A percentile compares a stretch with the other conserved stretches of the same genome.
phyloP scores from a whole-genome alignment of 2,113 vertebrate genomes.

The Salvelinus alpinus region DNA sequence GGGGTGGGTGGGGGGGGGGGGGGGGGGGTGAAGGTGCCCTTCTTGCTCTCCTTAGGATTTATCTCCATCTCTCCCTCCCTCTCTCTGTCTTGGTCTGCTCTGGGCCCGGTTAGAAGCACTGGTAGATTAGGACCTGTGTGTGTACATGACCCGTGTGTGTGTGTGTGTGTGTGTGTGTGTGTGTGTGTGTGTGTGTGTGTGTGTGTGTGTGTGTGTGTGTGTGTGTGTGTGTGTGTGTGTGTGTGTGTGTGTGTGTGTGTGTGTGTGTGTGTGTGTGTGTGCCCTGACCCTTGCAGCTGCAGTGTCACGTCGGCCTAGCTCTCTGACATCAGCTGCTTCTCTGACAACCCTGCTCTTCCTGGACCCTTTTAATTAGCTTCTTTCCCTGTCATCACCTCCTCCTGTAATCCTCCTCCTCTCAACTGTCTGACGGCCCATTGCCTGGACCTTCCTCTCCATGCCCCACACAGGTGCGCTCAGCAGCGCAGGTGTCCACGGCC shows the following conservation, averaged over 20 bases:
- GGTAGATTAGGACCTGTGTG: neutral
- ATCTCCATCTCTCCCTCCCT: conserved; percentile 1
- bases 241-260: conserved; percentile 2
- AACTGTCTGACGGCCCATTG: neutral
- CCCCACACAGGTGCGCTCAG: conserved; percentile 47
- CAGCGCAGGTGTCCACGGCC: neutral
- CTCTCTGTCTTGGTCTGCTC: conserved; percentile 2
- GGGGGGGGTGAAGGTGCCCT: neutral
- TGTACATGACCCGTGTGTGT: neutral
- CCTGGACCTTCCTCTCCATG: neutral
- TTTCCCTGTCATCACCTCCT: conserved; percentile 68
- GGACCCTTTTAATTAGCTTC: conserved; percentile 67
- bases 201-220: neutral
- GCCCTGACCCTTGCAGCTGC: conserved; percentile 62
- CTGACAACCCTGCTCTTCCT: conserved; percentile 18
- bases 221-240: neutral
- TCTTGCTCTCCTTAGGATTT: conserved; percentile 4
- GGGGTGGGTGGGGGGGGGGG: neutral
- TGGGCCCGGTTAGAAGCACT: neutral
- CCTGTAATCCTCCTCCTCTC: conserved; percentile 49
- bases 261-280: conserved; percentile 10
- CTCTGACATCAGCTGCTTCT: conserved; percentile 62
- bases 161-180: neutral
- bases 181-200: neutral
- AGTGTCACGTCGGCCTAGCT: conserved; percentile 27